Conservation (phyloP, 2,113 vertebrate species). For the Gasterosteus nipponicus region DNA sequence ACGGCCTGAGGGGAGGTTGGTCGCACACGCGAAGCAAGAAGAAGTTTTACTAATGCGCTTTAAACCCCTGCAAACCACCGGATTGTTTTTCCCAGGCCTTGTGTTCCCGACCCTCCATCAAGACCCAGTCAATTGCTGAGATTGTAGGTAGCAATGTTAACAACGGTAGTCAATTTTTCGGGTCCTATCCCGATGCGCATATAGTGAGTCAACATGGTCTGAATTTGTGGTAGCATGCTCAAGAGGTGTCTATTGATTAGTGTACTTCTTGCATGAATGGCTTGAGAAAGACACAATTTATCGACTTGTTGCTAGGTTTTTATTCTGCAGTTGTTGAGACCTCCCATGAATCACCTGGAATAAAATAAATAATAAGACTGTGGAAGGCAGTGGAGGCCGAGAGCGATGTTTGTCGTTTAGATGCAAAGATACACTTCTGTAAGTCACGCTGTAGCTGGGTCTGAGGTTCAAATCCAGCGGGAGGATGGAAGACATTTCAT, state of each 20-base stretch:
- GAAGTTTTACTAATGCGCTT: constrained; percentile 17
- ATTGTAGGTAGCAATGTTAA: constrained; percentile 44
- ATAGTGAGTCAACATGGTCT: constrained; percentile 60
- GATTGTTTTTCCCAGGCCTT: constrained; percentile 1
- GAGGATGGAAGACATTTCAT: constrained; percentile 10
- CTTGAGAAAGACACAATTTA: constrained; percentile 62
- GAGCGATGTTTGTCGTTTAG: neutral
- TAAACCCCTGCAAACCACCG: neutral
- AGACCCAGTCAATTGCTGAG: constrained; percentile 22
- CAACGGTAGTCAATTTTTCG: constrained; percentile 44
- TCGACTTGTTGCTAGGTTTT: constrained; percentile 69
- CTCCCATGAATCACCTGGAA: constrained; percentile 29
- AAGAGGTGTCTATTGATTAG: constrained; percentile 79
- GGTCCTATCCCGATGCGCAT: constrained; percentile 49
- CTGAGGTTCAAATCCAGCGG: constrained; percentile 8
- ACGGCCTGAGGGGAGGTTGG: constrained; percentile 56
- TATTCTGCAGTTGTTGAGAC: constrained; percentile 6
- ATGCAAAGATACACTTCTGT: neutral
- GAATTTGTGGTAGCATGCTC: constrained; percentile 67
- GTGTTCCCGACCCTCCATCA: constrained; percentile 12
- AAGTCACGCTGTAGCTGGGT: neutral
- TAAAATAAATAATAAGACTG: constrained; percentile 25
- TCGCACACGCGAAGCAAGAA: constrained; percentile 17
- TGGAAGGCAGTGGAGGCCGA: constrained; percentile 7
- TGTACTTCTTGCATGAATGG: constrained; percentile 76